These are phyloP conservation scores for Progne subis DNA, from an alignment of 2,113 vertebrate genomes.

Conservation along the genomic window DNA sequence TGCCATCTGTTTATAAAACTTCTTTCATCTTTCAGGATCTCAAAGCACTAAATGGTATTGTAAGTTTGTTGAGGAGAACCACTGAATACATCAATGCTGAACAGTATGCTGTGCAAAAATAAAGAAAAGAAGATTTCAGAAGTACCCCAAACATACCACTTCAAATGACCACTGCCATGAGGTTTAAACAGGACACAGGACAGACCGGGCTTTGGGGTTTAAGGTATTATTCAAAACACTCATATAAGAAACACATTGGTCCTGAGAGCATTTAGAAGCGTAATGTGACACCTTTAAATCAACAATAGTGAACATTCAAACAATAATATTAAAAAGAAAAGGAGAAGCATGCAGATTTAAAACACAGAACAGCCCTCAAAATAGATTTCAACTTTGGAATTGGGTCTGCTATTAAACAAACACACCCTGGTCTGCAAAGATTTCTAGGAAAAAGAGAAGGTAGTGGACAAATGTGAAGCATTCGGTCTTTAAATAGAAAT, in stretches of 20 bases:
- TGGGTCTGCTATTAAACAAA: neutral
- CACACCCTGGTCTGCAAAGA: neutral
- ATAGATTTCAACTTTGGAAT: neutral
- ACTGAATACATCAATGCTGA: neutral
- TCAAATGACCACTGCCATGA: neutral
- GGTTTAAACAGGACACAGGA: neutral
- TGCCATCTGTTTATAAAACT: slow-evolving; percentile 12
- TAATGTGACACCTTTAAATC: neutral
- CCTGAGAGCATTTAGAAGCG: neutral
- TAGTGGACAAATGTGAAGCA: neutral
- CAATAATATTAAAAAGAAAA: neutral
- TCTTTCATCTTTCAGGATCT: neutral
- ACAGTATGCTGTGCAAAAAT: neutral
- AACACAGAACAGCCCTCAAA: neutral
- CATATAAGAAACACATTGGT: neutral
- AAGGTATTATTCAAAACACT: neutral
- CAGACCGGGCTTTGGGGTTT: neutral
- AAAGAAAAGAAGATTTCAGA: neutral
- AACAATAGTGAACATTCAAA: neutral
- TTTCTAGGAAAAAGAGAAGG: slow-evolving; percentile 38
- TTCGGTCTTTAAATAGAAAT: neutral
- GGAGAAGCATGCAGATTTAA: neutral
- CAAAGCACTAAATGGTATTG: neutral
- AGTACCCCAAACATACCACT: neutral
- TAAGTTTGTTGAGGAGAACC: neutral